A percentile compares a stretch with the other conserved stretches of the same genome.
Conservation (phyloP, 2,113 vertebrate genomes). For the Paramisgurnus dabryanus region DNA sequence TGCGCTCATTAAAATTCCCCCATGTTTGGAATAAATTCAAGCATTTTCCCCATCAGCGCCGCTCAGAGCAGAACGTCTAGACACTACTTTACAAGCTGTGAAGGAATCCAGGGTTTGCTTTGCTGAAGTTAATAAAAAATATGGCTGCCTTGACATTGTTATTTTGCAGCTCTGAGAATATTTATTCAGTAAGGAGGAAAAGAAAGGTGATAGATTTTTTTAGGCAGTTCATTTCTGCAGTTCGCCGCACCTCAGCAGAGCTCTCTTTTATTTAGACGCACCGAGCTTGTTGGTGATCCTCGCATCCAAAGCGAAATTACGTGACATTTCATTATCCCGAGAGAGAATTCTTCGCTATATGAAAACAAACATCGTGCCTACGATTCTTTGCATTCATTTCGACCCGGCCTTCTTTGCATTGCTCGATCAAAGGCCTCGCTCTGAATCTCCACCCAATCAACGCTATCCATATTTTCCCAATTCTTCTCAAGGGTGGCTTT, state of each 20-base stretch:
- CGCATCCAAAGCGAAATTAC: background rate
- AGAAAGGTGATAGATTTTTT: conserved; percentile 13
- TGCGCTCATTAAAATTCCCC: conserved; percentile 22
- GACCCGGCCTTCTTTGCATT: conserved; percentile 12
- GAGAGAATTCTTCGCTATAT: background rate
- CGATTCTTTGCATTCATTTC: conserved; percentile 33
- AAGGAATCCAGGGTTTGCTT: conserved; percentile 24
- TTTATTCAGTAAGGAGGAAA: conserved; percentile 12
- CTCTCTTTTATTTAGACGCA: conserved; percentile 11
- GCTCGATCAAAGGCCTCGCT: conserved; percentile 35
- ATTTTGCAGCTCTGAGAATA: conserved; percentile 34
- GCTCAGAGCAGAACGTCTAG: conserved; percentile 50
- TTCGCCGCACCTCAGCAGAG: conserved; percentile 13
- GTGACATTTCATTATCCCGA: conserved; percentile 15
- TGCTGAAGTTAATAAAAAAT: conserved; percentile 8
- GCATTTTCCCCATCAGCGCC: conserved; percentile 47
- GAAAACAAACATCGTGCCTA: conserved; percentile 14
- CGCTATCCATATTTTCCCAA: conserved; percentile 15
- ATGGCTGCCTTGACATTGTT: conserved; percentile 21
- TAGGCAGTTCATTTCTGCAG: conserved; percentile 25
- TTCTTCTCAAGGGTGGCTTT: conserved; percentile 48
- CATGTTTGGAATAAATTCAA: conserved; percentile 59
- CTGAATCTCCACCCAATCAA: conserved; percentile 54
- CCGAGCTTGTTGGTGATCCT: conserved; percentile 11
- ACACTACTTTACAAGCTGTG: conserved; percentile 38